Base-by-base conservation (phyloP, 1,140 invertebrate genomes). In the Neodiprion pinetum region DNA sequence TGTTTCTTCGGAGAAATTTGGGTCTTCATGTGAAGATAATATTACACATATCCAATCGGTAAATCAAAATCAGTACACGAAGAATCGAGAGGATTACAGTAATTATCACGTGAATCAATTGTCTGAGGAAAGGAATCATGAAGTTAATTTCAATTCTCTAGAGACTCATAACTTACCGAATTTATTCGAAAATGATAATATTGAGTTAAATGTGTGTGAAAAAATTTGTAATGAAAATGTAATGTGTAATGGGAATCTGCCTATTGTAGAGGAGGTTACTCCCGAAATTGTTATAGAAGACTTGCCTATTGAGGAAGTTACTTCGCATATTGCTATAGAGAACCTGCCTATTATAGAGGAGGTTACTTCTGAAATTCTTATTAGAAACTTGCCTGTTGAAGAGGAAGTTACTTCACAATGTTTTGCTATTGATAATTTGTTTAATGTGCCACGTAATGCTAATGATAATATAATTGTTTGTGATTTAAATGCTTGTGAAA, bases 81-180 rank as follows among this genome's bases (percentile, higher is more conserved):
- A 61, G n/a, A 61, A 17, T 14, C n/a, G 9, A 47, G 49, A 49
- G 23, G 9, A 71, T 53, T 2, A 48, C 7, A 14, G 40, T 17
- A 67, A 73, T 73, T 40, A 65, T 67, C 50, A 73, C n/a, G 23
- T 65, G 61, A 66, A 12, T 11, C 11, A 47, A 14, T 12, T 49
- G 40, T 65, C 14, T 73, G 72, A 14, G 28, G 17, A 40, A 21
- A 14, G 53, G 4, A 14, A 61, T 61, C n/a, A 12, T 61, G 53
- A 61, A 61, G 8, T 12, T 5, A 61, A 17, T 61, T 12, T 12
- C 11, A 17, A 61, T 61, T 7, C 4, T 61, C 11, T 61, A 7
- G 5, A 40, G 5, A 40, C 28, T 40, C 5, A 2, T 5, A 61
- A 61, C 9, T 61, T 17, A 9, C 11, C n/a, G 4, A 8, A 61